Percentiles rank a stretch among this genome's conserved stretches.
Conservation (phyloP, 2,797 vertebrate species). For the Oreochromis mossambicus region DNA sequence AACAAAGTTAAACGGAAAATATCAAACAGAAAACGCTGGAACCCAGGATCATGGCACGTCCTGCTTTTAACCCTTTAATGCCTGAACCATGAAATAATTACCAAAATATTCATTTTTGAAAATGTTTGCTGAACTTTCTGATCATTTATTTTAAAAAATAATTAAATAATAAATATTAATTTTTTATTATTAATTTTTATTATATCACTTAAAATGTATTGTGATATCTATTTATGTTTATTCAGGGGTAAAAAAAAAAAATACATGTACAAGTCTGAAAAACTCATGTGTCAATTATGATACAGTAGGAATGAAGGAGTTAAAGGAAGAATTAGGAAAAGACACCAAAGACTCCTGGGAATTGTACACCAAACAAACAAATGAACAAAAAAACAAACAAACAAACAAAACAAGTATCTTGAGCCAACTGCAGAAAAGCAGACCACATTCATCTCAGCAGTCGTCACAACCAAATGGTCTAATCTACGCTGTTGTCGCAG, state of each 20-base stretch:
- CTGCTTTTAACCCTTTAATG: rapidly evolving
- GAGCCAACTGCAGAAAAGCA: background rate
- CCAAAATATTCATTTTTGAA: background rate
- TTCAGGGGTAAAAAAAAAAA: background rate
- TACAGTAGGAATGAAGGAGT: background rate
- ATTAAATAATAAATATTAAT: background rate
- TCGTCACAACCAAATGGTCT: background rate
- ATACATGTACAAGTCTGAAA: background rate
- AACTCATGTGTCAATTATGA: background rate
- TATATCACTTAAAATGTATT: background rate
- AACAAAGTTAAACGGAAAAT: background rate
- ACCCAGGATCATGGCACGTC: background rate
- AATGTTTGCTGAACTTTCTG: background rate
- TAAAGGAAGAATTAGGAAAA: background rate
- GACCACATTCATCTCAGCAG: background rate
- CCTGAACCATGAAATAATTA: background rate
- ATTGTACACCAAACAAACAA: background rate
- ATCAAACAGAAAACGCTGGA: background rate
- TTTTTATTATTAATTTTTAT: background rate
- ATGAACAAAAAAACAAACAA: too few species aligned
- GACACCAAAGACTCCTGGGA: background rate
- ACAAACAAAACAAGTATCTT: background rate
- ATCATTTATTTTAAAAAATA: background rate
- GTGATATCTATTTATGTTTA: background rate
- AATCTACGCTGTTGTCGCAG: background rate